Base-by-base conservation (phyloP, 2,797 vertebrate species). In the Cryptoblepharus egeriae region DNA sequence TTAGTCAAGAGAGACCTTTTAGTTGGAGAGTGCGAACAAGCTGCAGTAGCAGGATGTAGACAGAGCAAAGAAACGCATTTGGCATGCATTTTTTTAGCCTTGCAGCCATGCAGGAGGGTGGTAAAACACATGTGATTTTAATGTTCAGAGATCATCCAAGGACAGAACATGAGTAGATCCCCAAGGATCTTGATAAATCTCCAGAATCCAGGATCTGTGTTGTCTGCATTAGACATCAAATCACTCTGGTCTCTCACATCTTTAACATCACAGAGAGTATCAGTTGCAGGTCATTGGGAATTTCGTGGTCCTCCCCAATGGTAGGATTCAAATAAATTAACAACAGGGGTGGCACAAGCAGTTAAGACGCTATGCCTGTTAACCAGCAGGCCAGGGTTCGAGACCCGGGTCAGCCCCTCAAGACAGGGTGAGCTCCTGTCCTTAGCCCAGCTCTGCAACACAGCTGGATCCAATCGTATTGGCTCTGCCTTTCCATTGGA, bases 1-100 rank as follows among this genome's bases (percentile, higher is more conserved):
- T 68, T 81, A 81, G 79, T 58, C 79, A 70, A 68, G 42, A 22
- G 26, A 78, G 64, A 73, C 55, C 68, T 61, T 86, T 10, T 60
- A 39, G 11, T 1, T 37, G 83, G 10, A 52, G 1, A 85, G 49
- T 75, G 64, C 55, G 64, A 81, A 81, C 24, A 11, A 71, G 20
- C 2, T 30, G 28, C 26, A 76, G 11, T 12, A 69, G n/a, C 39
- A 69, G 28, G n/a, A 74, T 8, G 26, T 1, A 74, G 70, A 60
- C 24, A 1, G 26, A 3, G 60, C 28, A 79, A 78, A 69, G 22
- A 71, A 69, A 61, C 12, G 75, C 45, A n/a, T 24, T 12, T 58
- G 42, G 45, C 28, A 13, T 58, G 61, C 2, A 11, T 49, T 8
- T 49, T 69, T 67, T 83, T 64, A 42, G 8, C 39, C 64, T 71